A percentile compares a stretch with the other conserved stretches of the same genome.
phyloP scores from a whole-genome alignment of 2,888 invertebrate species.

The Cosmia pyralina region DNA sequence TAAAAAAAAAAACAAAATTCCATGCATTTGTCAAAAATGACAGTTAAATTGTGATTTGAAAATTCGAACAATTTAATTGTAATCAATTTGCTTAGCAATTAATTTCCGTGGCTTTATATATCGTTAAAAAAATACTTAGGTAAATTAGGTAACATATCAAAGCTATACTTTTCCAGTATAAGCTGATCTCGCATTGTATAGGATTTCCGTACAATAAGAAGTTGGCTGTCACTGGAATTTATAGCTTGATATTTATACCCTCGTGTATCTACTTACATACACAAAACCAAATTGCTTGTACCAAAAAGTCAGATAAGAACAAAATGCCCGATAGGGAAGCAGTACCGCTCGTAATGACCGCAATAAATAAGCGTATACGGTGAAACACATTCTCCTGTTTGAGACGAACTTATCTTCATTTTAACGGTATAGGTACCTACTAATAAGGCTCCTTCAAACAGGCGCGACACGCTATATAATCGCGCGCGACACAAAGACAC shows the following conservation, averaged over 20 bases:
- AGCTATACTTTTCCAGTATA: too few relatives aligned
- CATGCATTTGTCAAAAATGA: not conserved
- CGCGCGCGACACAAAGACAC: too few relatives aligned
- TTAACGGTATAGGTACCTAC: too few relatives aligned
- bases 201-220: too few relatives aligned
- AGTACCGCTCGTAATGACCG: constrained; percentile 20
- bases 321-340: constrained; percentile 8
- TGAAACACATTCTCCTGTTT: constrained; percentile 19
- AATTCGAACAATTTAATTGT: not conserved
- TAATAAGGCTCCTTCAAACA: not conserved
- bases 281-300: constrained; percentile 20
- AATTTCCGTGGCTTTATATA: not conserved
- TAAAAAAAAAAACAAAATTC: not conserved
- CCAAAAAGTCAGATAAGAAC: constrained; percentile 20
- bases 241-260: too few relatives aligned
- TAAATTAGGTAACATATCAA: too few relatives aligned
- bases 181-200: too few relatives aligned
- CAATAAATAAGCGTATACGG: constrained; percentile 31
- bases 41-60: not conserved
- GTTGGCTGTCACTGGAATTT: too few relatives aligned
- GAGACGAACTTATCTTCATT: constrained; percentile 35
- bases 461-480: too few relatives aligned
- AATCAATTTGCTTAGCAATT: not conserved
- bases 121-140: not conserved
- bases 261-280: too few relatives aligned